A percentile compares a stretch with the other conserved stretches of the same genome.
phyloP scores from a whole-genome alignment of 30 jellyfish, hydroid and myxozoan genomes.

The Aurelia coerulea region DNA sequence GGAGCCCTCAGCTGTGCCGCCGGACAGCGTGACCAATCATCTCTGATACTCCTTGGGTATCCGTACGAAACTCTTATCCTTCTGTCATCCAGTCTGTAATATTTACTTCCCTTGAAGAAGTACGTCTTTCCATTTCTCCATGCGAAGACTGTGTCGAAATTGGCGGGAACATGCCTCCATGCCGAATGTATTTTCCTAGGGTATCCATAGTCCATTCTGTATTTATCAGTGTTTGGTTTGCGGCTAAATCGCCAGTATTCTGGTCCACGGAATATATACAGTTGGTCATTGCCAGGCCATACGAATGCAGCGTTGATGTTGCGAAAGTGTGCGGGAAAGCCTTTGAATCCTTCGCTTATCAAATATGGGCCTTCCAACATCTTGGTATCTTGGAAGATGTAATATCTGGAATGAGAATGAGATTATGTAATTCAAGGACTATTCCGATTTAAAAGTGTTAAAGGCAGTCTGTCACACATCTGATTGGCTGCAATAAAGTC shows the following conservation, averaged over 20 bases:
- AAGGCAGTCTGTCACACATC: no score
- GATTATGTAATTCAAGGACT: background rate
- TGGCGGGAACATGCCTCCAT: conserved; percentile 88
- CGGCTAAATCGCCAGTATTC: conserved; percentile 72
- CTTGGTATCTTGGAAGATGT: conserved; percentile 53
- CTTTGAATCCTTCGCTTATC: conserved; percentile 78
- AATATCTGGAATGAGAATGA: conserved; percentile 51
- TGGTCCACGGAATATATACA: conserved; percentile 74
- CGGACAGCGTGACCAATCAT: conserved; percentile 75
- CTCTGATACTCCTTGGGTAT: conserved; percentile 67
- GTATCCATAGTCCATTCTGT: conserved; percentile 61
- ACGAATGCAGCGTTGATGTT: conserved; percentile 75
- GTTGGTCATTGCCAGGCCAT: conserved; percentile 72
- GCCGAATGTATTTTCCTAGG: conserved; percentile 65
- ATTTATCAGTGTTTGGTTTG: conserved; percentile 25
- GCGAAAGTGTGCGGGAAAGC: conserved; percentile 74
- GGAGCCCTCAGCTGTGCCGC: conserved; percentile 41
- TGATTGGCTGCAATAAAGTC: no score
- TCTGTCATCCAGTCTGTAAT: conserved; percentile 63
- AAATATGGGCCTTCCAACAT: conserved; percentile 52
- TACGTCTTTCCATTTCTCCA: conserved; percentile 91
- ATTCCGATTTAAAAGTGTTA: no score
- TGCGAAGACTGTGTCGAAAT: conserved; percentile 80
- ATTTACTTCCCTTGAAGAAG: conserved; percentile 76
- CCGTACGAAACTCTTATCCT: conserved; percentile 37